Base-by-base conservation (phyloP, 2,888 invertebrate species). In the Eupelmus urozonus region DNA sequence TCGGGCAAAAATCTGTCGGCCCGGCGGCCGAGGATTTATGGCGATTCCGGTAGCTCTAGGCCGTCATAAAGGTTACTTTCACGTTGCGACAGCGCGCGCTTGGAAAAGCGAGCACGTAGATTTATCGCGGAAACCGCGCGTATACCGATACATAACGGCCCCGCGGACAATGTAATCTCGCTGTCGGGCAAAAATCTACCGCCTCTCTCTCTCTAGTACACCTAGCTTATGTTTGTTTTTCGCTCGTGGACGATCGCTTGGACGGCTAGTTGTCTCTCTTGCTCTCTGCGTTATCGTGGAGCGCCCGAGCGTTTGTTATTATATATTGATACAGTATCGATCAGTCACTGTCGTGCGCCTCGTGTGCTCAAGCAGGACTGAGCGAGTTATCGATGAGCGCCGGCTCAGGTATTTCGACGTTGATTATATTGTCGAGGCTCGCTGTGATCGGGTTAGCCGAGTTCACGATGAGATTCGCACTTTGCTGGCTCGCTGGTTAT, bases 1-100 rank as follows among this genome's bases (percentile, higher is more conserved):
- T 27, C 45, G 42, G 13, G 23, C 49, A 62, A 23, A 62, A 49
- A 49, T 45, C 20, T 13, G 18, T 2, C 9, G 34, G n/a, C n/a
- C n/a, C n/a, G n/a, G n/a, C n/a, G n/a, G n/a, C n/a, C 16, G 63
- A 62, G 75, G n/a, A 76, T 70, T 65, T 70, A 71, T 51, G 34
- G 62, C 27, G 70, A 76, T 76, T 76, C 71, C 71, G 71, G 71
- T 76, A 76, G 71, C 74, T 51, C 51, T 18, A 20, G 29, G 34
- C 59, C 49, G 71, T 76, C 76, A 76, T 76, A 76, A 66, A 65
- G 59, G 49, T 29, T 65, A 49, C 76, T 76, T 76, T 76, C 70
- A 25, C 70, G 70, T 63, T 67, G 75, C 75, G 75, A 67, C 66
- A 66, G 63, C n/a, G n/a, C 1, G 40, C 49, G 16, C 49, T 3